Base-by-base conservation (phyloP, 1,140 invertebrate species). In the Hypsibius dujardini region DNA sequence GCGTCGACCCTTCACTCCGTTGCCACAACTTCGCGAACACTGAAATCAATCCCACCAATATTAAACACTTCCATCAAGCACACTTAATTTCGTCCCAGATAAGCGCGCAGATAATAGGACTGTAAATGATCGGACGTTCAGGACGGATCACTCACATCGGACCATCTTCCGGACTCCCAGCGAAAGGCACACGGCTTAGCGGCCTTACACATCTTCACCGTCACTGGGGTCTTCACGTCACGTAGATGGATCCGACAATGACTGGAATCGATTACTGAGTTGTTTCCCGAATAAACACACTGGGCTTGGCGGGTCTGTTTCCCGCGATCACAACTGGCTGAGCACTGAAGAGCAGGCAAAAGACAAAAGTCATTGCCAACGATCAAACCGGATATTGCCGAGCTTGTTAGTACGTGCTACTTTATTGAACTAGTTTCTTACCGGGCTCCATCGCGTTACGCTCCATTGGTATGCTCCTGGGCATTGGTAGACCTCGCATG, bases 21-120 rank as follows among this genome's bases (percentile, higher is more conserved):
- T 76, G 0, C 85, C 85, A 75, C 87, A 88, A 12, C 82, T 81
- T 47, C 83, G 80, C 2, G 85, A 84, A 77, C 87, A 56, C 50
- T 56, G n/a, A 56, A 56, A 56, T 7, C 50, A 56, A 56, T 56
- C 7, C 7, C 60, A 71, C n/a, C 47, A 60, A 12, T 7, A 60
- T 46, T 47, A 42, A 72, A 15, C 70, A 46, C 14, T n/a, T 42
- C 46, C 40, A 60, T 46, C 14, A 71, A 28, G 28, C 60, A 71
- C n/a, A 71, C n/a, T n/a, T n/a, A n/a, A n/a, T n/a, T n/a, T n/a
- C n/a, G n/a, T n/a, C n/a, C n/a, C n/a, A n/a, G n/a, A n/a, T n/a
- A n/a, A n/a, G n/a, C n/a, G n/a, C n/a, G n/a, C n/a, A n/a, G n/a
- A n/a, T n/a, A n/a, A n/a, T n/a, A n/a, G n/a, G n/a, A n/a, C n/a